Evolutionary conservation across 2,797 vertebrate genomes (phyloP).

Genomic region (Botia kubotai): DNA sequence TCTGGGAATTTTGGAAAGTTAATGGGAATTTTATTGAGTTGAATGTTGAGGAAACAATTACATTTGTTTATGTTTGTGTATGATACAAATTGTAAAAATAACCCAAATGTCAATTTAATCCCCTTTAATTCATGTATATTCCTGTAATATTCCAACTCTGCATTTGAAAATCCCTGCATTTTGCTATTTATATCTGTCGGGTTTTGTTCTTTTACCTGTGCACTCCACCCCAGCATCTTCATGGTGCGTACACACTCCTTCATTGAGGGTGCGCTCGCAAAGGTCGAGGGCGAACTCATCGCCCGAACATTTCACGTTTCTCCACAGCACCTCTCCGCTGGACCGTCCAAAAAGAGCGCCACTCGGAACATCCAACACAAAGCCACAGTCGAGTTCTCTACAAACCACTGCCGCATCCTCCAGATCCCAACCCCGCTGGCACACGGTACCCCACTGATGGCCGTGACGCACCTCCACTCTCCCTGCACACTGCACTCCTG

Average conservation of each 20-base stretch:
- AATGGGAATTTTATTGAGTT: not conserved
- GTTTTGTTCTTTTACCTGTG: conserved; percentile 70
- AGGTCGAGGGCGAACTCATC: conserved; percentile 73
- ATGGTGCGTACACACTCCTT: conserved; percentile 70
- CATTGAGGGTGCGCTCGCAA: conserved; percentile 68
- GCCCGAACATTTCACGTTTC: conserved; percentile 73
- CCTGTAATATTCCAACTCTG: too few species aligned
- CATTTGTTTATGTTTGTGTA: too few species aligned
- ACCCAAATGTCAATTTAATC: too few species aligned
- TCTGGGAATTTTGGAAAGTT: too few species aligned
- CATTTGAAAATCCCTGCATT: too few species aligned
- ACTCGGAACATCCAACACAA: conserved; percentile 65
- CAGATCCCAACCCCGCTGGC: conserved; percentile 74
- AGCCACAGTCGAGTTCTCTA: conserved; percentile 77
- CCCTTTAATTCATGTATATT: too few species aligned
- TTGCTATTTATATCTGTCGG: not conserved
- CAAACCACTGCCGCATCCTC: conserved; percentile 78
- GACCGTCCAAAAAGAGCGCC: conserved; percentile 63
- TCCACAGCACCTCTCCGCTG: conserved; percentile 70
- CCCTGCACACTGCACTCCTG: conserved; percentile 72
- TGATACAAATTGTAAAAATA: too few species aligned
- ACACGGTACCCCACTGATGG: conserved; percentile 78
- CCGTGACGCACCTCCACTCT: conserved; percentile 76
- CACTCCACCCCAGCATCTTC: conserved; percentile 77
- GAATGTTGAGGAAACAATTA: too few species aligned